phyloP scores from a whole-genome alignment of 2,113 vertebrate genomes.

The rabbit (Oryctolagus cuniculus) region mOryCun1.1 NC_091434.1:184405001-184405500 shows the following conservation, averaged over 20 bases:
- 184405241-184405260: not conserved
- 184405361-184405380: not conserved
- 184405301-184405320: not conserved
- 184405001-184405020: not conserved
- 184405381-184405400: not conserved
- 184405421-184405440: not conserved
- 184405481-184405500: not conserved
- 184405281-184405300: not conserved
- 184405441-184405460: conserved; percentile 4
- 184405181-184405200: not conserved
- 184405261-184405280: not conserved
- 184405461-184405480: conserved; percentile 16
- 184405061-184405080: no score
- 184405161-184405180: not conserved
- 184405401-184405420: not conserved
- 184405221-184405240: not conserved
- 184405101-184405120: not conserved
- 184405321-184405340: not conserved
- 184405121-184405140: not conserved
- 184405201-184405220: not conserved
- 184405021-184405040: accelerated
- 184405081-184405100: not conserved
- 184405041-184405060: not conserved
- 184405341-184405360: not conserved
- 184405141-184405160: not conserved